A percentile compares a stretch with the other conserved stretches of the same genome.
These are phyloP conservation scores for Semicossyphus pulcher DNA, from an alignment of 2,113 vertebrate genomes.

Conservation along the genomic window DNA sequence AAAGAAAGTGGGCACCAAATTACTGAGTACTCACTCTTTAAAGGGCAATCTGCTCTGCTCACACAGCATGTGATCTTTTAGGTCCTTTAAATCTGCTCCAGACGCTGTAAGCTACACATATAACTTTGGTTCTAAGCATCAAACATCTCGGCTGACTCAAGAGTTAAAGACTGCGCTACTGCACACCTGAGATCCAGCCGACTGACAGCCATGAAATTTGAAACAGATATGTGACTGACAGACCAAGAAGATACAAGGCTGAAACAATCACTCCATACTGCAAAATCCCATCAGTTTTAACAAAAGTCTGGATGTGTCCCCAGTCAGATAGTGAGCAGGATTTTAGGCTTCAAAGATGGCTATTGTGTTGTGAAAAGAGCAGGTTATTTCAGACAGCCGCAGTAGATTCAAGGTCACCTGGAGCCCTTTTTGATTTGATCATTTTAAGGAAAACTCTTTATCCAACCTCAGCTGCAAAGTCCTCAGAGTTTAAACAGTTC, in stretches of 20 bases:
- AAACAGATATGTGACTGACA: too few species aligned
- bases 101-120: neutral
- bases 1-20: slow-evolving; percentile 66
- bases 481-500: neutral
- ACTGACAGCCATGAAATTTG: too few species aligned
- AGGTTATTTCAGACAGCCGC: neutral
- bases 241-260: slow-evolving; percentile 11
- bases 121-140: neutral
- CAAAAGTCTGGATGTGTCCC: too few species aligned
- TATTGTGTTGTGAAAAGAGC: neutral
- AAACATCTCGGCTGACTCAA: neutral
- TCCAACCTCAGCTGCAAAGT: neutral
- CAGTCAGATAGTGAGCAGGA: too few species aligned
- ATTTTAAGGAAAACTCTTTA: neutral
- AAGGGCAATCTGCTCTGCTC: slow-evolving; percentile 14
- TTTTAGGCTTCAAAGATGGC: neutral
- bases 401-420: neutral
- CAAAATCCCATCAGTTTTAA: too few species aligned
- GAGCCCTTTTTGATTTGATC: neutral
- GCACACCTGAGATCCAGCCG: neutral
- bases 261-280: slow-evolving; percentile 12
- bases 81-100: neutral
- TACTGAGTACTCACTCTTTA: slow-evolving; percentile 38
- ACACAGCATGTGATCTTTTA: neutral
- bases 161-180: slow-evolving; percentile 11